Evolutionary conservation across 1,140 invertebrate species (phyloP).

Genomic region (Drosophila obscura): DNA sequence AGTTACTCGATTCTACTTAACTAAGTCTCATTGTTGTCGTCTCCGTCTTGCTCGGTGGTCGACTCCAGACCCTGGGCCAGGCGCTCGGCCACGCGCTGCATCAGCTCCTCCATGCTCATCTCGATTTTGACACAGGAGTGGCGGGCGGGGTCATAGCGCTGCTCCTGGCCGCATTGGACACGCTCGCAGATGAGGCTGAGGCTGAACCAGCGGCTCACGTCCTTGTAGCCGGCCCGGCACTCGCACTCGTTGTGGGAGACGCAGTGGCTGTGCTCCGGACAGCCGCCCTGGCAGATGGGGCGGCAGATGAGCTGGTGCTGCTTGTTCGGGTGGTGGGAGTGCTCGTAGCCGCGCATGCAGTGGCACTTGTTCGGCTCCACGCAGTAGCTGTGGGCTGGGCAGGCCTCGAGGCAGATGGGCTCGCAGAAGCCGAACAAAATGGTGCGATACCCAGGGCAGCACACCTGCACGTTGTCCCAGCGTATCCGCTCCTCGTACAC

Average conservation of each 20-base stretch:
- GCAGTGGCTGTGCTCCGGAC: constrained; percentile 70
- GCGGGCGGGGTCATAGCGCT: constrained; percentile 61
- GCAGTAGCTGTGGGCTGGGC: constrained; percentile 85
- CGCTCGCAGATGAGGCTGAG: constrained; percentile 63
- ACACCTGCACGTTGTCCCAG: constrained; percentile 69
- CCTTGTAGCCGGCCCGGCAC: constrained; percentile 68
- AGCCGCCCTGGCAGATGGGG: constrained; percentile 69
- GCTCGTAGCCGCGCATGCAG: constrained; percentile 85
- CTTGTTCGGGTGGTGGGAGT: constrained; percentile 71
- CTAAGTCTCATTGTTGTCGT: background rate
- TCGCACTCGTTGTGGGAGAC: constrained; percentile 70
- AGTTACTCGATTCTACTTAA: too few relatives aligned
- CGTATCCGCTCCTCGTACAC: constrained; percentile 69
- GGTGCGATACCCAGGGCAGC: constrained; percentile 73
- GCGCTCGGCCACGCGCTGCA: constrained; percentile 70
- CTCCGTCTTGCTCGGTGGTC: constrained; percentile 10
- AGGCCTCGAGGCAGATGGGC: constrained; percentile 61
- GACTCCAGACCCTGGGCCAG: constrained; percentile 56
- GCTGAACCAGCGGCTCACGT: constrained; percentile 72
- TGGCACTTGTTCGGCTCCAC: constrained; percentile 86
- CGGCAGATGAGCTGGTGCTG: constrained; percentile 64
- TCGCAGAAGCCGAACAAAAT: constrained; percentile 76
- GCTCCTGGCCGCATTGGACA: constrained; percentile 67
- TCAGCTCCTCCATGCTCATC: constrained; percentile 80
- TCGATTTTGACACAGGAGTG: constrained; percentile 69